Conservation (phyloP, 2,888 invertebrate species). For the Agonopterix arenella region DNA sequence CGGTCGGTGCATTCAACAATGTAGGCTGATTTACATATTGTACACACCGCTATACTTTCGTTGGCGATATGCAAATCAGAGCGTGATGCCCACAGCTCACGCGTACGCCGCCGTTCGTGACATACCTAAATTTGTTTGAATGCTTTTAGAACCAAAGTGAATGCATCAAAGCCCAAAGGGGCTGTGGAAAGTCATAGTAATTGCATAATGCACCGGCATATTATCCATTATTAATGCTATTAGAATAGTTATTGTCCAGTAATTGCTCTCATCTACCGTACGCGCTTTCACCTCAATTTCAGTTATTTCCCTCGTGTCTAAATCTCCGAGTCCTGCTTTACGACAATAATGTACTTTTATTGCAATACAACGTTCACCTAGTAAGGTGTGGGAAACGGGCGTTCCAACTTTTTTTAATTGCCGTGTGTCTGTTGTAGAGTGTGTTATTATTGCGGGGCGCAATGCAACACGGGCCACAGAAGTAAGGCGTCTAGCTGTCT, state of each 20-base stretch:
- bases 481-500: slow-evolving; percentile 73
- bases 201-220: slow-evolving; percentile 25
- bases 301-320: slow-evolving; percentile 39
- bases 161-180: slow-evolving; percentile 15
- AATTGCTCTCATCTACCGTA: slow-evolving; percentile 36
- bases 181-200: not conserved
- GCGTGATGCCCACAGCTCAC: slow-evolving; percentile 44
- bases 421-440: slow-evolving; percentile 45
- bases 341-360: slow-evolving; percentile 23
- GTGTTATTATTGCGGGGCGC: slow-evolving; percentile 62
- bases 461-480: slow-evolving; percentile 53
- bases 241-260: slow-evolving; percentile 41
- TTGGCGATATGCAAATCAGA: slow-evolving; percentile 67
- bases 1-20: slow-evolving; percentile 30
- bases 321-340: slow-evolving; percentile 32
- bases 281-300: slow-evolving; percentile 55
- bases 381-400: slow-evolving; percentile 64
- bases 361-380: slow-evolving; percentile 44
- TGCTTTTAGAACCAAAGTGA: slow-evolving; percentile 23
- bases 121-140: slow-evolving; percentile 30
- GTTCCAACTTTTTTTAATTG: slow-evolving; percentile 59
- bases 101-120: slow-evolving; percentile 36
- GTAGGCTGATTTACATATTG: slow-evolving; percentile 40
- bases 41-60: slow-evolving; percentile 55
- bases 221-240: slow-evolving; percentile 37